Evolutionary conservation across 2,888 invertebrate species (phyloP).

Genomic region (Tipula confusa): DNA sequence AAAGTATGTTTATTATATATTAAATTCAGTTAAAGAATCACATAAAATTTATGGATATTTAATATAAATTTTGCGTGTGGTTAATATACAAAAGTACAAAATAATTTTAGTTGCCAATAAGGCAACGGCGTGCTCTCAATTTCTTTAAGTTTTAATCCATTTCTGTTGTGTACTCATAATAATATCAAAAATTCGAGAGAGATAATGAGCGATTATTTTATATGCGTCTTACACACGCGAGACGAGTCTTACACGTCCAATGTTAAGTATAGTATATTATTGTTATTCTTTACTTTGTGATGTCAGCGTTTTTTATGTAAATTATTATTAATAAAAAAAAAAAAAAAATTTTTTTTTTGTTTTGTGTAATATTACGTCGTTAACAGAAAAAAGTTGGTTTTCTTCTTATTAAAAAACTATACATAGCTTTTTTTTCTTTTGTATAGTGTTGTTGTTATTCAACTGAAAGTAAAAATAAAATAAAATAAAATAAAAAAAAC

Average conservation of each 20-base stretch:
- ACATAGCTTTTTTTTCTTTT: neutral
- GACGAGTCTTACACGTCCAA: neutral
- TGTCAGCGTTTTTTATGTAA: conserved; percentile 14
- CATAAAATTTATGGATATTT: neutral
- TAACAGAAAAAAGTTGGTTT: too few species aligned
- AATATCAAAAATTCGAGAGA: neutral
- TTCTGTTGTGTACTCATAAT: neutral
- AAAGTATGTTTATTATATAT: too few species aligned
- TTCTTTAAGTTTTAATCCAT: neutral
- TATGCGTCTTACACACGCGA: neutral
- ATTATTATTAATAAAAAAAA: conserved; percentile 3
- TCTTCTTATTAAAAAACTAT: too few species aligned
- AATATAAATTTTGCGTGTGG: neutral
- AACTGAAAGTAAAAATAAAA: conserved; percentile 30
- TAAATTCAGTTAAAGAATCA: neutral
- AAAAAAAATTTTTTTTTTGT: too few species aligned
- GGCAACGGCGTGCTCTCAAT: too few species aligned
- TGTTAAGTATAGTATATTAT: neutral
- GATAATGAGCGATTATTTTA: neutral
- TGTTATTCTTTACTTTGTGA: neutral
- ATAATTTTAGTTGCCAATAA: too few species aligned
- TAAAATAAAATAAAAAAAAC: too few species aligned
- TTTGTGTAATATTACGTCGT: conserved; percentile 20
- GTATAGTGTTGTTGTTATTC: conserved; percentile 3
- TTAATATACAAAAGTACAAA: neutral